Base-by-base conservation (phyloP, 1,140 invertebrate species). In the Araneus ventricosus region DNA sequence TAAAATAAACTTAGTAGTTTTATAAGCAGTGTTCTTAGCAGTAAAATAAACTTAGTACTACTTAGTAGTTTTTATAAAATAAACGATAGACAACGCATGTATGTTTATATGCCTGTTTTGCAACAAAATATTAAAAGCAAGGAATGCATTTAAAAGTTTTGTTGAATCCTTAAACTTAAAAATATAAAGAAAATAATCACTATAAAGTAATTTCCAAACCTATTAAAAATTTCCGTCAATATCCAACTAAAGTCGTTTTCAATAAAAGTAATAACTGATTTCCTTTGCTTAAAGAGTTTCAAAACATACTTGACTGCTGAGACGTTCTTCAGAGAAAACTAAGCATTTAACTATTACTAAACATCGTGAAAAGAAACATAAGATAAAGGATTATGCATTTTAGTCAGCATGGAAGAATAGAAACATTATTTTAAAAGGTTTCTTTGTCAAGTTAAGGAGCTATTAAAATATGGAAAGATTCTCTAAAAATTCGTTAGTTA, bases 401-500 rank as follows among this genome's bases (percentile, higher is more conserved):
- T n/a, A 63, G 59, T 1, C 6, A 63, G 59, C 7, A 63, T 63
- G 59, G 24, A 61, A 61, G 20, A 22, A n/a, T 20, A 4, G 20
- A 24, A 63, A 63, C 59, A 5, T 63, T 63, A 63, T 63, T 63
- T 24, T 63, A n/a, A 63, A n/a, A n/a, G 22, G 8, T 6, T 63
- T 63, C 59, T 63, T 63, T 20, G 5, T 7, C 59, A 24, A 63
- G 17, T 63, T 63, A 20, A 63, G 59, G 59, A 24, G 59, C 59
- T 63, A 63, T 63, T 63, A 63, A 63, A 63, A n/a, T 63, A 63
- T n/a, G n/a, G n/a, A 20, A 63, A n/a, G n/a, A 63, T 63, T 63
- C 59, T 6, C 6, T 63, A n/a, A 63, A 63, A 24, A n/a, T 52
- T 52, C 45, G 45, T 52, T 52, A 52, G 45, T 52, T 17, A 14